Base-by-base conservation (phyloP, 2,888 invertebrate genomes). In the Chymomyza procnemis region DNA sequence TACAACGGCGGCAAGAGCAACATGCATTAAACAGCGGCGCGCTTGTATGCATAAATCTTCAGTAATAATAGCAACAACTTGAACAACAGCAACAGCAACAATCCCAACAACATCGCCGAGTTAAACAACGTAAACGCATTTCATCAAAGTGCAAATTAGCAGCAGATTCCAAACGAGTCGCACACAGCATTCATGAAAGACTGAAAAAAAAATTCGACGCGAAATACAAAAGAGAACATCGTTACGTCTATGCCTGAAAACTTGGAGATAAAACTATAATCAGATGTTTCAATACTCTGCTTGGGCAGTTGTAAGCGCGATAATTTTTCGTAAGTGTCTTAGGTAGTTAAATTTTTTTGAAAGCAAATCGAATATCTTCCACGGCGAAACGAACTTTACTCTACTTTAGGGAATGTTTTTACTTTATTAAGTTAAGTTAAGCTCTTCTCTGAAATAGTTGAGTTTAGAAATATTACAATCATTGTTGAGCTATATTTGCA, bases 71-170 rank as follows among this genome's bases (percentile, higher is more conserved):
- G 62, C 64, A 69, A 63, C 67, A 69, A 62, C 66, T 60, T 41
- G 18, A 54, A 46, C 54, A 59, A 61, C 30, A 18, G 22, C 18
- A 60, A 59, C 26, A 60, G 47, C 66, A 65, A 71, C 58, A 66
- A 46, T 47, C 26, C 41, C 41, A 63, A 62, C 59, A 65, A 47
- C 61, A 73, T 12, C 65, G n/a, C 47, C n/a, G 48, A 50, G 48
- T 16, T 18, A 50, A 66, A 61, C 70, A 75, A 66, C 75, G 62
- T 75, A 73, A 82, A 87, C 75, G 83, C 83, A 87, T 83, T 85
- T 87, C 76, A 83, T 86, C 84, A 80, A 87, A 85, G 88, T 81
- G 85, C 87, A 88, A 85, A 85, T 88, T 88, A 88, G 79, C 82
- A 79, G 75, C 73, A 81, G 75, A 79, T 78, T 81, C 77, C 77